Percentiles rank a stretch among this genome's conserved stretches.
Evolutionary conservation across 2,113 vertebrate species (phyloP).

Genomic region (Mugil cephalus): DNA sequence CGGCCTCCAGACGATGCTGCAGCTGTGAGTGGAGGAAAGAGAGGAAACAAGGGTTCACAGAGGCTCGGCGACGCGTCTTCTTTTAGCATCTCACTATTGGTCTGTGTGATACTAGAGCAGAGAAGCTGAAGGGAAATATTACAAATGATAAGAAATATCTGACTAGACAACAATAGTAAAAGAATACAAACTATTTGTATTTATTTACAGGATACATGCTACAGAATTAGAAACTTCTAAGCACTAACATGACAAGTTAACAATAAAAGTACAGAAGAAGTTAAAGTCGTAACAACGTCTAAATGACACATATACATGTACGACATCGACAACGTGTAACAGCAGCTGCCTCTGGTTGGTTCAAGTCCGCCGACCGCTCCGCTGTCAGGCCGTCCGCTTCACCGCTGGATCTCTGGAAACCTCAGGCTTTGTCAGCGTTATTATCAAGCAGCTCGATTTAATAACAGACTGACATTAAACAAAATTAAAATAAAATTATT

Average conservation of each 20-base stretch:
- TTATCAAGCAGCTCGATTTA: background rate
- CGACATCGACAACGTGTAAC: background rate
- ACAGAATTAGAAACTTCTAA: slow-evolving; percentile 12
- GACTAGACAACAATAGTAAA: slow-evolving; percentile 9
- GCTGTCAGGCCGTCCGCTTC: slow-evolving; percentile 5
- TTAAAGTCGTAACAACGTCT: background rate
- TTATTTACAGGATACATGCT: background rate
- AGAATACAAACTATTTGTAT: background rate
- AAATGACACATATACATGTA: background rate
- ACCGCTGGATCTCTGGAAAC: background rate
- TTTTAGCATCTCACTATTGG: background rate
- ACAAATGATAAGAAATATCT: background rate
- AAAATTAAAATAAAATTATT: slow-evolving; percentile 49
- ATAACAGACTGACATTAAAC: slow-evolving; percentile 65
- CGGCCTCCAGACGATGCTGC: slow-evolving; percentile 89
- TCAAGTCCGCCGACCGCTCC: background rate
- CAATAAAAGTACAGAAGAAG: background rate
- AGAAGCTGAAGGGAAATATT: slow-evolving; percentile 9
- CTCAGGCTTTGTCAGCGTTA: too few species aligned
- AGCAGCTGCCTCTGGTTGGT: background rate
- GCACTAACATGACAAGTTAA: background rate
- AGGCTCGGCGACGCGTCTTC: background rate
- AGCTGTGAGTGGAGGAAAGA: slow-evolving; percentile 80
- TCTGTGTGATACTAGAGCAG: slow-evolving; percentile 8
- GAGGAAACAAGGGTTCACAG: slow-evolving; percentile 33